Conservation (phyloP, 2,888 invertebrate genomes). For the Creontiades dilutus region DNA sequence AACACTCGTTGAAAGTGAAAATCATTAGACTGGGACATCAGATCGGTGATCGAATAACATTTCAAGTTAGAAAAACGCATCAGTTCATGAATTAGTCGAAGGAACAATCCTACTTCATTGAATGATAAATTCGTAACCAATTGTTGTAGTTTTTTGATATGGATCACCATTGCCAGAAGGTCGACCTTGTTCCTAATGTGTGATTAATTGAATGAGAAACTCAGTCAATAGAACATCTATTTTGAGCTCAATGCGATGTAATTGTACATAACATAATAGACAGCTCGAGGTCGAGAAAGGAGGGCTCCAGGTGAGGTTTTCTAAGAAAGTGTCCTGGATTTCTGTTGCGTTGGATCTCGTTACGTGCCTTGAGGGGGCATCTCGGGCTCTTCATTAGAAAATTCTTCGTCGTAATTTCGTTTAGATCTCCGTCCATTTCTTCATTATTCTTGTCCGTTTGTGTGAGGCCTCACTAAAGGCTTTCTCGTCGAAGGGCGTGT, state of each 20-base stretch:
- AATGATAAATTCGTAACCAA: too few relatives aligned
- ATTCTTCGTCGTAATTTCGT: slow-evolving; percentile 36
- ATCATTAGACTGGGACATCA: too few relatives aligned
- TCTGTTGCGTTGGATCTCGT: slow-evolving; percentile 32
- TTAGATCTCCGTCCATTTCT: slow-evolving; percentile 13
- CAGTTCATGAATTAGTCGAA: too few relatives aligned
- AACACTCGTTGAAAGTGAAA: too few relatives aligned
- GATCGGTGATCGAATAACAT: too few relatives aligned
- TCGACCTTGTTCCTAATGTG: too few relatives aligned
- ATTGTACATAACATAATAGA: not conserved
- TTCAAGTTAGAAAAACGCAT: too few relatives aligned
- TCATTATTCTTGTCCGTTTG: slow-evolving; percentile 17
- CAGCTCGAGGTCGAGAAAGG: not conserved
- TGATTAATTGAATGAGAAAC: not conserved
- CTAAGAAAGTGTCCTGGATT: slow-evolving; percentile 38
- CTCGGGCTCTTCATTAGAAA: slow-evolving; percentile 29
- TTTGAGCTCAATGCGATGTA: not conserved
- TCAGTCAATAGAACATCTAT: slow-evolving; percentile 17
- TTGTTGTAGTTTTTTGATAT: too few relatives aligned
- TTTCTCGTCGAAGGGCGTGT: slow-evolving; percentile 13
- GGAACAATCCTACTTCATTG: too few relatives aligned
- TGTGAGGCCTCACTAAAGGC: not conserved
- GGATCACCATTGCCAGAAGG: too few relatives aligned
- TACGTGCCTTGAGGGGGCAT: slow-evolving; percentile 23
- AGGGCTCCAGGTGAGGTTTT: not conserved